Conservation (phyloP, 1,140 invertebrate genomes). For the Cydia amplana region DNA sequence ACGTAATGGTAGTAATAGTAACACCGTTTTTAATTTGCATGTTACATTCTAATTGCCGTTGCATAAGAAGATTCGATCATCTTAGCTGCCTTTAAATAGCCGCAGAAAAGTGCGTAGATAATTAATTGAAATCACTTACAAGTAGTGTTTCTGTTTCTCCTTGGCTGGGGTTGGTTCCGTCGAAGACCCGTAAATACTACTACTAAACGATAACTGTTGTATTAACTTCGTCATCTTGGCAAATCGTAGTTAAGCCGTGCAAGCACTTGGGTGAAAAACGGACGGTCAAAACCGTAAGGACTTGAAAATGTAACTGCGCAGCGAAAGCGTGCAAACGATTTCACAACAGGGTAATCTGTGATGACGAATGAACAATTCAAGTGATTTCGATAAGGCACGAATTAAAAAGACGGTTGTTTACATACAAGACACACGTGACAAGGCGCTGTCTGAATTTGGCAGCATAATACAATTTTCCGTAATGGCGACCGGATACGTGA, state of each 20-base stretch:
- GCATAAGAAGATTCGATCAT: background rate
- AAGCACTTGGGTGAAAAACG: slow-evolving; percentile 61
- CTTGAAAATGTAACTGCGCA: slow-evolving; percentile 55
- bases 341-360: slow-evolving; percentile 52
- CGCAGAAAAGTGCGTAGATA: slow-evolving; percentile 33
- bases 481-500: slow-evolving; percentile 66
- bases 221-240: slow-evolving; percentile 76
- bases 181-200: slow-evolving; percentile 67
- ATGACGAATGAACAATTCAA: slow-evolving; percentile 42
- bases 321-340: slow-evolving; percentile 42
- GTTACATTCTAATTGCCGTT: background rate
- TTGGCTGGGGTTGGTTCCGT: slow-evolving; percentile 58
- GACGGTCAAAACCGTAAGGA: slow-evolving; percentile 64
- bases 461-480: slow-evolving; percentile 57
- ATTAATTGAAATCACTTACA: slow-evolving; percentile 51
- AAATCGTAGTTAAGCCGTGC: slow-evolving; percentile 74
- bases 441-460: slow-evolving; percentile 46
- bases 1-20: background rate
- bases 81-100: slow-evolving; percentile 5
- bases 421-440: slow-evolving; percentile 39
- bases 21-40: background rate
- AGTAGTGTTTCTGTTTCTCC: slow-evolving; percentile 50
- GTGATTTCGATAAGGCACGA: slow-evolving; percentile 34
- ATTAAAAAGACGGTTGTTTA: slow-evolving; percentile 38
- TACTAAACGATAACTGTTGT: slow-evolving; percentile 77